Percentiles rank a stretch among this genome's conserved stretches.
Evolutionary conservation across 1,140 invertebrate genomes (phyloP).

Genomic region (Zaprionus lachaisei): DNA sequence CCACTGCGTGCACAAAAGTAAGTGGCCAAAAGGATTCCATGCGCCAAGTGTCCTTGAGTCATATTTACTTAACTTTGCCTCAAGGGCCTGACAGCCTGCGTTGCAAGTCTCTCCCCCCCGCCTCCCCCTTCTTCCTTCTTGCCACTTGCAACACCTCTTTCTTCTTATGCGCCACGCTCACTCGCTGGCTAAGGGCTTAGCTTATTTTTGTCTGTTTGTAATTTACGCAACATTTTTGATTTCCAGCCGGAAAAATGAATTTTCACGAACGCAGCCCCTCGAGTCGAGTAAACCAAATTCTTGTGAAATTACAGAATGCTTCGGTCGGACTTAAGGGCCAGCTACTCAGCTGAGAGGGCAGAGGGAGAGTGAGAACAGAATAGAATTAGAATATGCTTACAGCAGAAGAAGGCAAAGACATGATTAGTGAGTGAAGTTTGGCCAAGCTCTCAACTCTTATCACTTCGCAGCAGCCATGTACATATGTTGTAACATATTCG

Average conservation of each 20-base stretch:
- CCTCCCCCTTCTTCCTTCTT: too few species aligned
- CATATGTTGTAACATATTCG: too few species aligned
- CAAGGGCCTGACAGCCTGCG: constrained; percentile 45
- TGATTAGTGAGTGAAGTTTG: background rate
- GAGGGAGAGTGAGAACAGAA: background rate
- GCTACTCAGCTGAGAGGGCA: constrained; percentile 4
- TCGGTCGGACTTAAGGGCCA: constrained; percentile 5
- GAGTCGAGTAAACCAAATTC: constrained; percentile 45
- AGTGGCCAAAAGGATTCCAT: constrained; percentile 75
- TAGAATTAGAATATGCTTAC: background rate
- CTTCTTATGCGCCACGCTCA: background rate
- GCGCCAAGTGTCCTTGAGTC: constrained; percentile 77
- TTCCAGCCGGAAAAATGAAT: constrained; percentile 62
- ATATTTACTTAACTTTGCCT: constrained; percentile 79
- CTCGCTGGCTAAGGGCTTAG: constrained; percentile 2
- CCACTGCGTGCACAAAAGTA: constrained; percentile 53
- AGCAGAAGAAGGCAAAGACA: background rate
- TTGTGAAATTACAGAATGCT: constrained; percentile 41
- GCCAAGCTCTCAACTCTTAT: background rate
- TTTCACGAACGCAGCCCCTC: constrained; percentile 50
- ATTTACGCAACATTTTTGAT: constrained; percentile 62
- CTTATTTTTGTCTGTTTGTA: constrained; percentile 35
- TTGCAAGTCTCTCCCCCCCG: background rate
- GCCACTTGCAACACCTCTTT: background rate
- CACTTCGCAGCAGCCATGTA: background rate